Base-by-base conservation (phyloP, 2,113 vertebrate genomes). In the Tamias sibiricus region DNA sequence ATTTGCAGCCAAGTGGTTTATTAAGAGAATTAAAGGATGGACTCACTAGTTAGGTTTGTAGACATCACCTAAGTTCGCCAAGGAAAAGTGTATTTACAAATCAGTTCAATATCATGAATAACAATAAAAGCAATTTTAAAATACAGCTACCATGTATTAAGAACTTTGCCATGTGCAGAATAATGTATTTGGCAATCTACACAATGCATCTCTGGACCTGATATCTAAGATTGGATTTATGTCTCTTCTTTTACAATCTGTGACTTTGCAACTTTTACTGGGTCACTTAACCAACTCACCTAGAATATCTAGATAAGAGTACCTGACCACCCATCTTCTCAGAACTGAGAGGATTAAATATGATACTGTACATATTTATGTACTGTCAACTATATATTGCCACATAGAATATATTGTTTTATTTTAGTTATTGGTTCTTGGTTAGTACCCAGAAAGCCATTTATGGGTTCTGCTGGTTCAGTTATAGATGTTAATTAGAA, bases 121-220 rank as follows among this genome's bases (percentile, higher is more conserved):
- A 74, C 17, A 93, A 62, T 72, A 64, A 71, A 90, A 87, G 47
- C 68, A 90, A 85, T 74, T 76, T 83, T 11, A 88, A 85, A 92
- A 66, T 22, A 47, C 37, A 83, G 54, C 17, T 77, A 59, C 11
- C 24, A 79, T 52, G 32, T 74, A 68, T 47, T 74, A 32, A 79
- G 16, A 4, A 74, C 44, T 87, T 20, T 80, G 57, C 17, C 9
- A 42, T 71, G 35, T 40, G 28, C 37, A 57, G 93, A 64, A 71
- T 72, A 62, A 82, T 75, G 7, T 74, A 6, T 69, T 74, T 16
- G 9, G 2, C 30, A 37, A 16, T 79, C 54, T 83, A 44, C 57
- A 84, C 49, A 44, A 62, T 89, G 28, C 1, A 59, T 80, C 32
- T 86, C 52, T 89, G 59, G 19, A 83, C 4, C 37, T 96, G 54